A percentile compares a stretch with the other conserved stretches of the same genome.
Evolutionary conservation across 2,113 vertebrate genomes (phyloP).

Genomic region (rabbit (Oryctolagus cuniculus)): DNA sequence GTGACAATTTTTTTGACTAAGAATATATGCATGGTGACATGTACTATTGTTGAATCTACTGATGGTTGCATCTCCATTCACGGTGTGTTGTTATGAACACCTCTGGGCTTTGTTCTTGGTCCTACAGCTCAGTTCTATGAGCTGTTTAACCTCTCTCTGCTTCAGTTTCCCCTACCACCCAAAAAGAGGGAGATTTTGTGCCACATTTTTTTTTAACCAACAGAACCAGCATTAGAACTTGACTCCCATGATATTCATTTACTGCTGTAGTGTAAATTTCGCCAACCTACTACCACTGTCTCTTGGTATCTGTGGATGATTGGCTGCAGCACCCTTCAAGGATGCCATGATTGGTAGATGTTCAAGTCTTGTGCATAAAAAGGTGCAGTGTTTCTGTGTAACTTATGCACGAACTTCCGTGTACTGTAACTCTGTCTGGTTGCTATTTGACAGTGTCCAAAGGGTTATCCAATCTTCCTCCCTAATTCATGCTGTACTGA

Average conservation of each 20-base stretch:
- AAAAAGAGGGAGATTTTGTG: not conserved
- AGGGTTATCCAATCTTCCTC: not conserved
- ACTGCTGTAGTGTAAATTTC: not conserved
- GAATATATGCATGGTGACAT: not conserved
- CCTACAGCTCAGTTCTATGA: not conserved
- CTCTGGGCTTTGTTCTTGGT: no score
- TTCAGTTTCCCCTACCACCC: not conserved
- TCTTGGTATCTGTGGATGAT: no score
- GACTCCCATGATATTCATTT: accelerated
- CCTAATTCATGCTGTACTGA: no score
- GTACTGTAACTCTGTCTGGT: no score
- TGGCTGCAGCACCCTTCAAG: no score
- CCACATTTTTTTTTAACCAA: not conserved
- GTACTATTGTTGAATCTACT: not conserved
- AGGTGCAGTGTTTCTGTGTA: no score
- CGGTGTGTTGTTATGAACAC: not conserved
- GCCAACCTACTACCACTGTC: no score
- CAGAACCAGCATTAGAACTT: accelerated
- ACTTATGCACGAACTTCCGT: accelerated
- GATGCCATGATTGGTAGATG: no score
- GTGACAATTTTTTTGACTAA: not conserved
- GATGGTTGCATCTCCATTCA: no score
- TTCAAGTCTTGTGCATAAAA: no score
- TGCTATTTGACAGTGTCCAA: no score
- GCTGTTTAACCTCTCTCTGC: not conserved